Conservation (phyloP, 2,888 invertebrate genomes). For the Athetis lepigone region DNA sequence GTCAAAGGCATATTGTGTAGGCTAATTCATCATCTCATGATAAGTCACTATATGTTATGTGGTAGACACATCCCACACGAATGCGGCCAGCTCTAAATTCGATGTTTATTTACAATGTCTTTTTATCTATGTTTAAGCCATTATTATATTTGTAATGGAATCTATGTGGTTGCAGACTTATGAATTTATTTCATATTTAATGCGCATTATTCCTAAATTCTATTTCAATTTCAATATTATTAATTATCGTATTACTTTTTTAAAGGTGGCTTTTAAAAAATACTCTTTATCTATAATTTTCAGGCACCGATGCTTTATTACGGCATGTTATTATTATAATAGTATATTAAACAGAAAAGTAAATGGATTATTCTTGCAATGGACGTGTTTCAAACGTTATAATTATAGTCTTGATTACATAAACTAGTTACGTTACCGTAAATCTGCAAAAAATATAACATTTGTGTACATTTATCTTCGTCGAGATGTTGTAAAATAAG, state of each 20-base stretch:
- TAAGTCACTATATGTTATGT: constrained; percentile 29
- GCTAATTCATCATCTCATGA: constrained; percentile 43
- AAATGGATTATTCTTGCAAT: constrained; percentile 77
- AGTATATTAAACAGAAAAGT: constrained; percentile 74
- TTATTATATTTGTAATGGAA: constrained; percentile 51
- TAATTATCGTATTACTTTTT: constrained; percentile 65
- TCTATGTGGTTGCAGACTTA: constrained; percentile 62
- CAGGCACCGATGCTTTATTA: constrained; percentile 85
- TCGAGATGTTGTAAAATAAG: constrained; percentile 78
- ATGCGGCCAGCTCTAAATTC: constrained; percentile 62
- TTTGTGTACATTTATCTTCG: constrained; percentile 79
- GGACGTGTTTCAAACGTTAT: constrained; percentile 81
- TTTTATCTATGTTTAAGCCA: constrained; percentile 39
- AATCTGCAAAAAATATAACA: constrained; percentile 89
- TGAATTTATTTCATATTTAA: constrained; percentile 61
- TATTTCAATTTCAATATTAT: constrained; percentile 72
- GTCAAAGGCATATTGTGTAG: constrained; percentile 54
- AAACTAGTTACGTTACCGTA: constrained; percentile 80
- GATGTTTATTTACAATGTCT: constrained; percentile 64
- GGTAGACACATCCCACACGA: constrained; percentile 35
- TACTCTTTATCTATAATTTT: constrained; percentile 81
- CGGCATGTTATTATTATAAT: constrained; percentile 74
- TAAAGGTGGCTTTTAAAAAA: constrained; percentile 83
- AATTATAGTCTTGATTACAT: constrained; percentile 78
- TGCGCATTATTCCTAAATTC: constrained; percentile 63